These are phyloP conservation scores for Neolamprologus falcicula DNA, from an alignment of 2,113 vertebrate species.

Conservation along the genomic window DNA sequence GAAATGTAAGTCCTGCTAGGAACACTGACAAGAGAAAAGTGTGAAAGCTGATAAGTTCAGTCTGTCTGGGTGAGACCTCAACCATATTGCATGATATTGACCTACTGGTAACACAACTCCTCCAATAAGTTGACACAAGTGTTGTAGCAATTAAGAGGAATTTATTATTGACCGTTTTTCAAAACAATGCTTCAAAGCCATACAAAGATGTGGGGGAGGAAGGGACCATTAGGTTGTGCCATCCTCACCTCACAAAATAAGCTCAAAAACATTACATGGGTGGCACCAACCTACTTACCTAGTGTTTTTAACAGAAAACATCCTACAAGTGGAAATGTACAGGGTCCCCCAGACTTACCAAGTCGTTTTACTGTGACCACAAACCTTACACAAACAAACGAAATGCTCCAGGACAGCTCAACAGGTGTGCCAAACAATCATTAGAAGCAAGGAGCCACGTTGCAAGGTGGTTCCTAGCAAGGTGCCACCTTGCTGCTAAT, in stretches of 20 bases:
- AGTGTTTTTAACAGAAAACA: not conserved
- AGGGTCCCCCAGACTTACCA: not conserved
- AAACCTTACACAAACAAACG: not conserved
- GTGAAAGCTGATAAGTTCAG: slow-evolving; percentile 44
- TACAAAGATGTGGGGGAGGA: not conserved
- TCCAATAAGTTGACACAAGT: slow-evolving; percentile 22
- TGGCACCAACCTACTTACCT: not conserved
- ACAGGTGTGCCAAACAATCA: not conserved
- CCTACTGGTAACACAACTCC: slow-evolving; percentile 5
- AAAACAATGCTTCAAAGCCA: not conserved
- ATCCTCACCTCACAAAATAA: not conserved
- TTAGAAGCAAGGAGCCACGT: rapidly evolving
- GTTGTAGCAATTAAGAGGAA: slow-evolving; percentile 11
- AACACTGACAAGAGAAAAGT: slow-evolving; percentile 1
- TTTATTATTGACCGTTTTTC: rapidly evolving
- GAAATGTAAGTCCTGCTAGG: not conserved
- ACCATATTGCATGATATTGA: slow-evolving; percentile 41
- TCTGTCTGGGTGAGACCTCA: not conserved
- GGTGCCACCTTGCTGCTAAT: too few relatives aligned
- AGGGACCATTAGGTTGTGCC: not conserved
- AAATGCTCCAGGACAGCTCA: not conserved
- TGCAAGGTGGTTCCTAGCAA: too few relatives aligned
- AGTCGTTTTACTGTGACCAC: not conserved
- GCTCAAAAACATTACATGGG: not conserved
- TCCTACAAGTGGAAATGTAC: not conserved